A percentile compares a stretch with the other conserved stretches of the same genome.
Conservation (phyloP, 2,113 vertebrate genomes). For the Rhadina sibilatrix region DNA sequence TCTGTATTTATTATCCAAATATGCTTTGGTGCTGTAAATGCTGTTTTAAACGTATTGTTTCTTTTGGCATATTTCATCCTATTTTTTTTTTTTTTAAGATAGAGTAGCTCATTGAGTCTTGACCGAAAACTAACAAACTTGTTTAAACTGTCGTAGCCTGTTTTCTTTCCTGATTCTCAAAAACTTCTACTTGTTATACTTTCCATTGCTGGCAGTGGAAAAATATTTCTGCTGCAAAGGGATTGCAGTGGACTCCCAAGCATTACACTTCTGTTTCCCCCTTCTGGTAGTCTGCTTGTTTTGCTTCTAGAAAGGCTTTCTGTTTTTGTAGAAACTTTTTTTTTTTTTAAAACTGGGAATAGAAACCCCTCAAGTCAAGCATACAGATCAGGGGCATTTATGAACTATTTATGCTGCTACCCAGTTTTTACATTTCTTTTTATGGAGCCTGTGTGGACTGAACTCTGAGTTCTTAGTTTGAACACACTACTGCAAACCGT, state of each 20-base stretch:
- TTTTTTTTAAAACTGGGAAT: not conserved
- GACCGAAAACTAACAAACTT: not conserved
- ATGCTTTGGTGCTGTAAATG: not conserved
- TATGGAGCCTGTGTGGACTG: not conserved
- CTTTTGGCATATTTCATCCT: not conserved
- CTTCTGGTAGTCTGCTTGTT: not conserved
- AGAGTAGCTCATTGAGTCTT: not conserved
- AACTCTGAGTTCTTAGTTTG: not conserved
- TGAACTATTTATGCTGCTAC: slow-evolving; percentile 48
- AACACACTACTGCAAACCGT: not conserved
- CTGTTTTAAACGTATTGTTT: not conserved
- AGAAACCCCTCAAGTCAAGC: not conserved
- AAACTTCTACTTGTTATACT: not conserved
- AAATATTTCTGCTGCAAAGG: not conserved
- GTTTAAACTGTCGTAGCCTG: not conserved
- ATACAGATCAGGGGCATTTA: not conserved
- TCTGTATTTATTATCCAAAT: slow-evolving; percentile 14
- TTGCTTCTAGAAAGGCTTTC: not conserved
- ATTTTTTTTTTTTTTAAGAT: not conserved
- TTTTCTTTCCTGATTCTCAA: not conserved
- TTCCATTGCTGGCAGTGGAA: slow-evolving; percentile 38
- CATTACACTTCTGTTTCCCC: not conserved
- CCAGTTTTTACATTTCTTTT: slow-evolving; percentile 20
- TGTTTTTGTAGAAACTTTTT: not conserved
- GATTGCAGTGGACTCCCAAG: not conserved